phyloP scores from a whole-genome alignment of 64 coral and sea anemone species.

The Montipora capricornis region DNA sequence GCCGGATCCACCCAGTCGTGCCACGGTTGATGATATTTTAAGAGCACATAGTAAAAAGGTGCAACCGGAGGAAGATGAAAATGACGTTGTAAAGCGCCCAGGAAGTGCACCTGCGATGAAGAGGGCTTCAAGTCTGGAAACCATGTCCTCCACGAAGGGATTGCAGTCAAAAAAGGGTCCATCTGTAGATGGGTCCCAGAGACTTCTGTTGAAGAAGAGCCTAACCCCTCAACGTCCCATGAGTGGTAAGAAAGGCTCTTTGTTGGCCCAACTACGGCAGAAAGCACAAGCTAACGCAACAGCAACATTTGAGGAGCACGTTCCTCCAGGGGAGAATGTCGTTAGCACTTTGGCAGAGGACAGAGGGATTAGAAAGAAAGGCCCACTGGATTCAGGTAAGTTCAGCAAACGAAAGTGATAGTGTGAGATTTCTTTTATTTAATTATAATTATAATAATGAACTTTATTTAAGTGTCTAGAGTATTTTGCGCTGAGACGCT shows the following conservation, averaged over 20 bases:
- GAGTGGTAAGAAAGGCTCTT: constrained; percentile 25
- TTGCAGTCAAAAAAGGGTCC: background rate
- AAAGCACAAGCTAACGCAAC: constrained; percentile 43
- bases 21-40: background rate
- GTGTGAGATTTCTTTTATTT: background rate
- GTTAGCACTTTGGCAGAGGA: background rate
- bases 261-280: background rate
- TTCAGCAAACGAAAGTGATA: background rate
- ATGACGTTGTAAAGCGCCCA: background rate
- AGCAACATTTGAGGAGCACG: constrained; percentile 70
- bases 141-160: background rate
- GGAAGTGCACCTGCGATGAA: constrained; percentile 10
- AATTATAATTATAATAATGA: too few relatives aligned
- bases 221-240: constrained; percentile 41
- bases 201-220: constrained; percentile 2
- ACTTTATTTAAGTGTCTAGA: too few relatives aligned
- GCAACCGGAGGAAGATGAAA: background rate
- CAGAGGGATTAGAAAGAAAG: background rate
- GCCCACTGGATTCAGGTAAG: constrained; percentile 21
- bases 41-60: background rate
- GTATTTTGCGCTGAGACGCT: too few relatives aligned
- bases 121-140: constrained; percentile 31
- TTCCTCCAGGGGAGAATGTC: constrained; percentile 36
- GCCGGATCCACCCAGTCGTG: background rate
- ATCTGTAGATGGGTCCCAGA: background rate